Base-by-base conservation (phyloP, 2,888 invertebrate species). In the Reticulitermes lucifugus region DNA sequence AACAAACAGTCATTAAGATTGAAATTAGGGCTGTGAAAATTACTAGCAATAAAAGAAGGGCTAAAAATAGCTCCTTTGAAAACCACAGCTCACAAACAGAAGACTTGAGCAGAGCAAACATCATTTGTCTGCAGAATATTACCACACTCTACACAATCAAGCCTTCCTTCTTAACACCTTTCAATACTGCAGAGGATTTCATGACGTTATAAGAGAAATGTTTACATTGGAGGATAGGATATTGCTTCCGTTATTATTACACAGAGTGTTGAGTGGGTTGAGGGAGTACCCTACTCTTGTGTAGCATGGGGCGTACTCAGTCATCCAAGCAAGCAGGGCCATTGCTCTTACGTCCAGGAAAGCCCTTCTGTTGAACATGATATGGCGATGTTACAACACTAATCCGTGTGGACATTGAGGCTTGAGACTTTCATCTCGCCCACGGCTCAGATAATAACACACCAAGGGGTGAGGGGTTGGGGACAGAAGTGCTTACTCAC, bases 351-450 rank as follows among this genome's bases (percentile, higher is more conserved):
- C 29, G 35, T 60, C 60, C 25, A 80, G 80, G 29, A 80, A 80
- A 55, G 80, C 80, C 60, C 79, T 43, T n/a, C 79, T n/a, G n/a
- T 35, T 43, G 41, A 41, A 35, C 73, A 73, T 46, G 81, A 41
- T 81, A 70, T 81, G 59, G 29, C 79, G 46, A n/a, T 22, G 79
- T 65, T 73, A 77, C 77, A 46, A 65, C 65, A 59, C 70, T 81
- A 81, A 81, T 81, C 81, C 70, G 65, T 81, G 81, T 81, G 81
- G 81, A 81, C 81, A 81, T 70, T 81, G 81, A 41, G 81, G 81
- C 81, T 81, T 65, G 65, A 81, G 81, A 65, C 65, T 43, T 81
- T 81, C 81, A 81, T 81, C 81, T 81, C 81, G 41, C 60, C 35
- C 60, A 9, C 55, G 18, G 55, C 18, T 55, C 55, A 60, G 80